A percentile compares a stretch with the other conserved stretches of the same genome.
Conservation (phyloP, 2,113 vertebrate species). For the Varanus salvator region DNA sequence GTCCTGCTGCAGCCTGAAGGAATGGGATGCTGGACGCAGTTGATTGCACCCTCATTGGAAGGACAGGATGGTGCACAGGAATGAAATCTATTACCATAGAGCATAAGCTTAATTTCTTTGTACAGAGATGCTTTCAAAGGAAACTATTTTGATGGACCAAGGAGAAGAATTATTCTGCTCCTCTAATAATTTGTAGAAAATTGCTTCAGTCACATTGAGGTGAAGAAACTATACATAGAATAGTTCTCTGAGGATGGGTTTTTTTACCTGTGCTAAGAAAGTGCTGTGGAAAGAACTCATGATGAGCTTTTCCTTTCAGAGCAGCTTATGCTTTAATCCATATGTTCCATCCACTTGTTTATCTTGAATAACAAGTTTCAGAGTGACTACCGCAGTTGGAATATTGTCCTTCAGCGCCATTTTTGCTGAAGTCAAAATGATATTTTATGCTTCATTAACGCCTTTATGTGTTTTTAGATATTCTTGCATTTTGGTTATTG, state of each 20-base stretch:
- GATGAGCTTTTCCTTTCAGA: slow-evolving; percentile 5
- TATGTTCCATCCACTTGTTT: slow-evolving; percentile 50
- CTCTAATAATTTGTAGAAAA: background rate
- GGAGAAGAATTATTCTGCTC: background rate
- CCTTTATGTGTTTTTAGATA: slow-evolving; percentile 61
- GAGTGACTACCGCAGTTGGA: slow-evolving; percentile 40
- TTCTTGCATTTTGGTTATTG: slow-evolving; percentile 48
- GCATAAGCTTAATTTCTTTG: background rate
- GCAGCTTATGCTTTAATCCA: slow-evolving; percentile 30
- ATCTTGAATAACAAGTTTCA: slow-evolving; percentile 35
- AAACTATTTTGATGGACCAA: background rate
- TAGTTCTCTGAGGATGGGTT: background rate
- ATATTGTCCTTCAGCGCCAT: slow-evolving; percentile 38
- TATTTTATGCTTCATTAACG: slow-evolving; percentile 63
- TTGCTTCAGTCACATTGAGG: background rate
- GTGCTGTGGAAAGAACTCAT: background rate
- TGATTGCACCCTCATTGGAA: background rate
- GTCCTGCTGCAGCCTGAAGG: too few relatives aligned
- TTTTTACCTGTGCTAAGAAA: background rate
- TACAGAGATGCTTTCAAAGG: background rate
- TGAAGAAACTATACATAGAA: background rate
- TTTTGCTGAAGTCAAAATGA: slow-evolving; percentile 55
- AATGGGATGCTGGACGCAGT: too few relatives aligned
- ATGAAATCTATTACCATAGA: background rate
- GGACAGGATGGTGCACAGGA: background rate